Evolutionary conservation across 2,888 invertebrate species (phyloP).

Genomic region (Cataglyphis albicans): DNA sequence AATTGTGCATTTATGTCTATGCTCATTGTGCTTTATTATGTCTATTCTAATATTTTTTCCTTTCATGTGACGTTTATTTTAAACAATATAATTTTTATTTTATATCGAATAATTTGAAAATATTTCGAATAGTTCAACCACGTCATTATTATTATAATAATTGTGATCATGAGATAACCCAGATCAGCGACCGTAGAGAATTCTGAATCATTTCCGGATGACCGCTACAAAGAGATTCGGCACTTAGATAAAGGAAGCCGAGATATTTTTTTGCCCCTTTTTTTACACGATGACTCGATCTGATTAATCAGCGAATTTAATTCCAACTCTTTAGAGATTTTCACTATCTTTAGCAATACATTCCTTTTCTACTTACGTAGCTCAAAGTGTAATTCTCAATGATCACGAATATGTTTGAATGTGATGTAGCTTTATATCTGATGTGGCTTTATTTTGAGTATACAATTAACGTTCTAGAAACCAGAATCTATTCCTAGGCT

Average conservation of each 20-base stretch:
- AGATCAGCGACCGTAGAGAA: slow-evolving; percentile 25
- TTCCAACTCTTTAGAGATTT: background rate
- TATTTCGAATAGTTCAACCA: background rate
- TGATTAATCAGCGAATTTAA: slow-evolving; percentile 18
- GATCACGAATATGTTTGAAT: slow-evolving; percentile 47
- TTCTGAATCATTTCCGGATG: slow-evolving; percentile 37
- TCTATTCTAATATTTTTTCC: background rate
- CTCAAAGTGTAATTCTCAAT: background rate
- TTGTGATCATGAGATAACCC: slow-evolving; percentile 46
- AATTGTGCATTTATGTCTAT: background rate
- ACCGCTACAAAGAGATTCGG: slow-evolving; percentile 39
- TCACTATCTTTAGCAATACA: background rate
- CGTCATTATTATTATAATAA: slow-evolving; percentile 32
- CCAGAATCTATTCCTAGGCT: slow-evolving; percentile 65
- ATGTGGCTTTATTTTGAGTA: slow-evolving; percentile 63
- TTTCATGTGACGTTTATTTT: background rate
- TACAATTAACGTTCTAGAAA: slow-evolving; percentile 69
- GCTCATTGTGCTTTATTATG: background rate
- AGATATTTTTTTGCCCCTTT: slow-evolving; percentile 4
- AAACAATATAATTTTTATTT: slow-evolving; percentile 11
- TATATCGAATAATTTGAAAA: background rate
- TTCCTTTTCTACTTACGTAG: background rate
- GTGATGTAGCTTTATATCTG: slow-evolving; percentile 29
- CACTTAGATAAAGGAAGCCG: background rate
- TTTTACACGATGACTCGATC: slow-evolving; percentile 3